Evolutionary conservation across 1,140 invertebrate species (phyloP), one percentile per base, ranked within the genome.

Genomic region (Temnothorax nylanderi): DNA sequence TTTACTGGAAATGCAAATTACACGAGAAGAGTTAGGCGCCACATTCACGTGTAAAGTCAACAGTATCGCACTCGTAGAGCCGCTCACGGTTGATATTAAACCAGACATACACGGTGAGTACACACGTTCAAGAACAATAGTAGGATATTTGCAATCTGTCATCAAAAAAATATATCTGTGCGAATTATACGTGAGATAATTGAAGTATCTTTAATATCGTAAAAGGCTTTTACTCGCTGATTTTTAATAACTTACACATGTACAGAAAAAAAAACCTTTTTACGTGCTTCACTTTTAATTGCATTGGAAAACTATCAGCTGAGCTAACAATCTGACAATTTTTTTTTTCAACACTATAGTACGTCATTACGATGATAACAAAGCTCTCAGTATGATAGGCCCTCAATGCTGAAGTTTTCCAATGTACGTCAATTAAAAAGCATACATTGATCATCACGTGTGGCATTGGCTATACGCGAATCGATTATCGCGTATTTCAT

Each of bases 81-180:
- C 97, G n/a, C 96, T 98, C 62, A 96, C 96, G 56, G 93, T 95
- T 88, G 96, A 96, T 92, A 96, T 98, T 67, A 96, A 96, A 87
- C 95, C 98, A 34, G 97, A 98, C 93, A 97, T 99, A 72, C 96
- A 98, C 95, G 98, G 98, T 99, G 95, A 97, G 97, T 95, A 74
- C 7, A 13, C 21, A 72, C 11, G 13, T 60, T 37, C 13, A 37
- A 75, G 44, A 49, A 60, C 47, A 72, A 74, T 6, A 34, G 2
- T 18, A 47, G 3, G 6, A 84, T 74, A 34, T 26, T 74, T 5
- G n/a, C 44, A 49, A 8, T 13, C 21, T 2, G 8, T 71, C 16
- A 56, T 6, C 37, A 41, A 41, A n/a, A 47, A 58, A 49, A 18
- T 11, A 26, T 1, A 5, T 47, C 2, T 16, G 7, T 6, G 11